Percentiles rank a stretch among this genome's conserved stretches.
phyloP scores from a whole-genome alignment of 2,113 vertebrate species.

The Crotophaga sulcirostris region DNA sequence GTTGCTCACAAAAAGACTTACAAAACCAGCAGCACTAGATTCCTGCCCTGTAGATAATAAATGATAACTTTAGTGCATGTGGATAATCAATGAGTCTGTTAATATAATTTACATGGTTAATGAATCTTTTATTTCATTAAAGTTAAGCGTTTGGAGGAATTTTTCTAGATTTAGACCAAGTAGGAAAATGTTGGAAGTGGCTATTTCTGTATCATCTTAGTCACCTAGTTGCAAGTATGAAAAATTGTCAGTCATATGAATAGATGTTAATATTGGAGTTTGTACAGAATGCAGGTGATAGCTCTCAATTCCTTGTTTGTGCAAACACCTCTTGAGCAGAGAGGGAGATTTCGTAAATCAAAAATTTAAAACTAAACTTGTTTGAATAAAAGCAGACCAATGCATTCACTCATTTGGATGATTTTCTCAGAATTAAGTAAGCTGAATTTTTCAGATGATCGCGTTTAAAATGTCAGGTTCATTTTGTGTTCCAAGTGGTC shows the following conservation, averaged over 20 bases:
- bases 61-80: neutral
- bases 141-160: neutral
- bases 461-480: neutral
- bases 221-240: neutral
- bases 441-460: neutral
- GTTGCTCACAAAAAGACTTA: neutral
- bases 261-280: neutral
- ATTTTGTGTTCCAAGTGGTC: neutral
- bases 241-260: neutral
- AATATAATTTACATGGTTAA: neutral
- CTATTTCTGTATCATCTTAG: neutral
- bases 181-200: neutral
- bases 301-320: neutral
- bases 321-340: neutral
- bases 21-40: neutral
- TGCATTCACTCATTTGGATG: neutral
- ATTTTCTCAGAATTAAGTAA: slow-evolving; percentile 8
- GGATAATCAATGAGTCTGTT: neutral
- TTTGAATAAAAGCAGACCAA: neutral
- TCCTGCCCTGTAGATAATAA: neutral
- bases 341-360: neutral
- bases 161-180: neutral
- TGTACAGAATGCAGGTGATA: neutral
- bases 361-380: neutral
- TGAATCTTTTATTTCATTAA: neutral